Evolutionary conservation across 1,140 invertebrate species (phyloP).

Genomic region (Triops cancriformis): DNA sequence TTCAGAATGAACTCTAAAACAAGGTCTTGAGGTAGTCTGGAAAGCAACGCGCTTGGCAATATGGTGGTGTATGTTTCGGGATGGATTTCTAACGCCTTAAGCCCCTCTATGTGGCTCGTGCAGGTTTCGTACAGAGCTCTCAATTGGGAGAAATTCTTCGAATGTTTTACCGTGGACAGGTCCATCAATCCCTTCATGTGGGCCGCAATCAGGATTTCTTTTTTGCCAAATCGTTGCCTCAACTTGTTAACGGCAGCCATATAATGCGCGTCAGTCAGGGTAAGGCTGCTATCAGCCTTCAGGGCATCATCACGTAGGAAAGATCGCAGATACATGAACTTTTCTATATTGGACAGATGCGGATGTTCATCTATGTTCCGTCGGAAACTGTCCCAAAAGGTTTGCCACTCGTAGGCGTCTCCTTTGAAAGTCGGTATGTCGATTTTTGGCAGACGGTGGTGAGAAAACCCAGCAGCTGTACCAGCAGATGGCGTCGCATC

Average conservation of each 20-base stretch:
- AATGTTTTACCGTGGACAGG: too few relatives aligned
- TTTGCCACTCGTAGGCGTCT: too few relatives aligned
- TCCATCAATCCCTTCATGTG: slow-evolving; percentile 17
- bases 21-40: not conserved
- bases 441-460: slow-evolving; percentile 15
- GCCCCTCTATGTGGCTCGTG: not conserved
- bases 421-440: slow-evolving; percentile 1
- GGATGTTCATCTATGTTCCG: not conserved
- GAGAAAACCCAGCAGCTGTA: not conserved
- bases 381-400: slow-evolving; percentile 12
- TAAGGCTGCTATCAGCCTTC: not conserved
- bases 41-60: not conserved
- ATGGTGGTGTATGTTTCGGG: slow-evolving; percentile 17
- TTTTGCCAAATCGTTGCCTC: not conserved
- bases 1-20: not conserved
- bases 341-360: not conserved
- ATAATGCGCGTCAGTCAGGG: slow-evolving; percentile 7
- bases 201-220: slow-evolving; percentile 16
- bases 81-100: not conserved
- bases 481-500: not conserved
- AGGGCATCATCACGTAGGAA: not conserved
- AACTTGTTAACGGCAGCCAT: not conserved
- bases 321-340: not conserved
- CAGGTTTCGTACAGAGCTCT: not conserved
- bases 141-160: not conserved